Conservation (phyloP, 2,888 invertebrate species). For the Coecobrya sp. region DNA sequence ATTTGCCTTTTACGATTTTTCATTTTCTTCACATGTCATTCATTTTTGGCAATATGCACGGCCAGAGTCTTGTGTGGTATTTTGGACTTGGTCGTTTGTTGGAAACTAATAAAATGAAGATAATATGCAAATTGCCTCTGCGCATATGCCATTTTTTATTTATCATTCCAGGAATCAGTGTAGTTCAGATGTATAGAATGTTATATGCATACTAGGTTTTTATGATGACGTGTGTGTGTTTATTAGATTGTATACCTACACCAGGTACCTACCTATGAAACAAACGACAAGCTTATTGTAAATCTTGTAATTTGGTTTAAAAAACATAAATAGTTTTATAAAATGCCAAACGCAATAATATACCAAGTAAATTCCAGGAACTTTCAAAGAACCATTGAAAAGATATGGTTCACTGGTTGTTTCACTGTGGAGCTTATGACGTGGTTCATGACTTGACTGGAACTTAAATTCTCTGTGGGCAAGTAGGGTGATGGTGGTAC, state of each 20-base stretch:
- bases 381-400: background rate
- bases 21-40: constrained; percentile 57
- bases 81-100: background rate
- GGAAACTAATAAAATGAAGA: constrained; percentile 14
- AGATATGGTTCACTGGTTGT: background rate
- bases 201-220: background rate
- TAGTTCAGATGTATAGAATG: background rate
- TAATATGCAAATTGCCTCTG: constrained; percentile 33
- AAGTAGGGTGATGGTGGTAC: background rate
- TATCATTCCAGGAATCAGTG: constrained; percentile 49
- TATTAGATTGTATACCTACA: background rate
- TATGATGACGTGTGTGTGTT: constrained; percentile 31
- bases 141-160: constrained; percentile 45
- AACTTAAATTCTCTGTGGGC: background rate
- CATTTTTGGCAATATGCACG: constrained; percentile 9
- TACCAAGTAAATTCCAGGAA: constrained; percentile 8
- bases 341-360: constrained; percentile 4
- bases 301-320: background rate
- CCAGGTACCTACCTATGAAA: background rate
- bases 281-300: background rate
- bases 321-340: background rate
- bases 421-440: background rate
- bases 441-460: background rate
- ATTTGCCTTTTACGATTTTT: constrained; percentile 54
- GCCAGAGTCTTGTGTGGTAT: background rate